These are phyloP conservation scores for Limenitis arthemis DNA, from an alignment of 2,888 invertebrate species.

Conservation along the genomic window DNA sequence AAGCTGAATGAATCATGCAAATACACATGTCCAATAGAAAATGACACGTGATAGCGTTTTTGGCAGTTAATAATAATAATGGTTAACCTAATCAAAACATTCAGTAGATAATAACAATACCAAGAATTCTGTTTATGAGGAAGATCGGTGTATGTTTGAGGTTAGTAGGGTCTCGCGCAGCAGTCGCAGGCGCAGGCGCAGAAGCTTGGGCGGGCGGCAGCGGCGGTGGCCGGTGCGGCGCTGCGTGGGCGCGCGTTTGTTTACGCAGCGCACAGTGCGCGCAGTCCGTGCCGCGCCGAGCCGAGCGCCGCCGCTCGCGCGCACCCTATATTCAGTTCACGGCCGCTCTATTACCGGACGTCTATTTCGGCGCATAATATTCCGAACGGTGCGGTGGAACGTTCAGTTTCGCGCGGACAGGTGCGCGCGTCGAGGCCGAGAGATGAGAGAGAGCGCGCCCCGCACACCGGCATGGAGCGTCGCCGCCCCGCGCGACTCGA, in stretches of 20 bases:
- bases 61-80: too few relatives aligned
- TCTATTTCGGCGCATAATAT: constrained; percentile 66
- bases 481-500: constrained; percentile 56
- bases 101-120: too few relatives aligned
- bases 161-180: constrained; percentile 38
- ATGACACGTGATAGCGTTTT: too few relatives aligned
- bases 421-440: constrained; percentile 51
- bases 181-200: constrained; percentile 24
- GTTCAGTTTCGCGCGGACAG: constrained; percentile 61
- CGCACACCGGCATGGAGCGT: constrained; percentile 37
- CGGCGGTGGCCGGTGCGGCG: constrained; percentile 31
- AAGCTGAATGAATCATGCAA: too few relatives aligned
- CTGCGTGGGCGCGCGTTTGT: constrained; percentile 41
- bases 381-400: constrained; percentile 55
- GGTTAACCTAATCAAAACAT: too few relatives aligned
- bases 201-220: constrained; percentile 21
- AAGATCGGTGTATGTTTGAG: constrained; percentile 17
- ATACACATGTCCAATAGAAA: too few relatives aligned
- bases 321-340: constrained; percentile 65
- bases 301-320: constrained; percentile 43
- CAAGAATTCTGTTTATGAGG: too few relatives aligned
- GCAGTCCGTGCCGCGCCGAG: constrained; percentile 32
- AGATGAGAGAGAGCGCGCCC: constrained; percentile 35
- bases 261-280: constrained; percentile 33
- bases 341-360: constrained; percentile 66